phyloP scores from a whole-genome alignment of 2,113 vertebrate genomes.

The Saguinus imperator region DNA sequence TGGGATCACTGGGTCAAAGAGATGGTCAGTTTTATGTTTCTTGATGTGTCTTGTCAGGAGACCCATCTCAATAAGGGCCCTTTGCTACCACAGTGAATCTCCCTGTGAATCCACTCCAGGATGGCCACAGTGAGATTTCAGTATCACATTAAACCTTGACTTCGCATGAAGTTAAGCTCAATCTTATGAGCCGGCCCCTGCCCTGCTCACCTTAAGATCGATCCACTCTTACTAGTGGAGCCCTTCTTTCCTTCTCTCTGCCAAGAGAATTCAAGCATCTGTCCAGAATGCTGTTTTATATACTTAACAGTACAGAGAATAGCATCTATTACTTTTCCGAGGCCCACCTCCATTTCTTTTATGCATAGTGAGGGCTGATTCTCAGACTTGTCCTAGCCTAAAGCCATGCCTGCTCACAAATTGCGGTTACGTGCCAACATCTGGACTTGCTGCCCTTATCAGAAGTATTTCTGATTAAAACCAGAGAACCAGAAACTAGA shows the following conservation, averaged over 20 bases:
- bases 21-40: not conserved
- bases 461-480: not conserved
- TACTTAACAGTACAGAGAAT: not conserved
- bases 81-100: not conserved
- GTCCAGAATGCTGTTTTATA: not conserved
- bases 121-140: not conserved
- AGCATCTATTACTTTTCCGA: not conserved
- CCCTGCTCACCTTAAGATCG: not conserved
- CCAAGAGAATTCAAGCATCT: not conserved
- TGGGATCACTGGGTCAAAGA: not conserved
- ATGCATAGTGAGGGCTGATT: not conserved
- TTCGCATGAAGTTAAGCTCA: not conserved
- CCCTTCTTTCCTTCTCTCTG: not conserved
- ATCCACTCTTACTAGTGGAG: not conserved
- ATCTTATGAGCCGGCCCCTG: not conserved
- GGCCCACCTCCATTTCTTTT: not conserved
- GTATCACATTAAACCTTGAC: not conserved
- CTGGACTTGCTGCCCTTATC: not conserved
- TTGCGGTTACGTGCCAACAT: accelerated
- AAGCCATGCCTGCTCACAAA: not conserved
- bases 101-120: not conserved
- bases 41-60: not conserved
- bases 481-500: not conserved
- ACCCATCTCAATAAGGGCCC: not conserved
- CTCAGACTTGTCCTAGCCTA: not conserved